Evolutionary conservation across 2,797 vertebrate genomes (phyloP), one percentile per base, ranked within the genome.

Genomic region (Acomys russatus): DNA sequence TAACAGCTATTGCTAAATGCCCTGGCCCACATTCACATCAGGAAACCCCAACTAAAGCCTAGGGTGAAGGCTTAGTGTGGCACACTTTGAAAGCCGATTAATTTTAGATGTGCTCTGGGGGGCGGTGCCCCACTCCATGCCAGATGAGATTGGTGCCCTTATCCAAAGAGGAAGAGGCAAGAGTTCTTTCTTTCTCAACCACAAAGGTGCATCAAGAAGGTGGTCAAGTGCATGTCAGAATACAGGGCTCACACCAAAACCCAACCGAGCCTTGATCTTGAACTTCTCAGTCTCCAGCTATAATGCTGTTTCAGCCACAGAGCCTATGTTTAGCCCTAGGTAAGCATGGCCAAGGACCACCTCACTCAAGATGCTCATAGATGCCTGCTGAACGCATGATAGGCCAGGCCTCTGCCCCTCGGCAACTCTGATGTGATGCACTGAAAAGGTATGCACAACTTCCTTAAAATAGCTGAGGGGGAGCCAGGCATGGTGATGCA

Each of bases 61-160:
- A 74, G 4, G 22, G 15, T 4, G 56, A 74, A 12, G 4, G 30
- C 3, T 11, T 28, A 4, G 25, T 6, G 23, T 51, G 30, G 49
- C 9, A 17, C 11, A 49, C 33, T 66, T 30, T 44, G 30, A 66
- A 76, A 82, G 20, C 14, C 61, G 25, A 54, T 49, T 70, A 8
- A 28, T 49, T 64, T 82, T 70, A 23, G n/a, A 82, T 22, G 71
- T 56, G 25, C 22, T 61, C 68, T 3, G 3, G 44, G 44, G 9
- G 14, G 9, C 49, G 18, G 9, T 70, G 9, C 3, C 2, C 3
- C 61, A 22, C 4, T 0, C 3, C 6, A 63, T 17, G 33, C 59
- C 20, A 80, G 14, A 59, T 25, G 59, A 33, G 18, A 78, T 33
- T 51, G 4, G 22, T 15, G 2, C 14, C 54, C 14, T 77, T 63